phyloP scores from a whole-genome alignment of 1,140 invertebrate genomes.

The Stegodyphus mimosarum region DNA sequence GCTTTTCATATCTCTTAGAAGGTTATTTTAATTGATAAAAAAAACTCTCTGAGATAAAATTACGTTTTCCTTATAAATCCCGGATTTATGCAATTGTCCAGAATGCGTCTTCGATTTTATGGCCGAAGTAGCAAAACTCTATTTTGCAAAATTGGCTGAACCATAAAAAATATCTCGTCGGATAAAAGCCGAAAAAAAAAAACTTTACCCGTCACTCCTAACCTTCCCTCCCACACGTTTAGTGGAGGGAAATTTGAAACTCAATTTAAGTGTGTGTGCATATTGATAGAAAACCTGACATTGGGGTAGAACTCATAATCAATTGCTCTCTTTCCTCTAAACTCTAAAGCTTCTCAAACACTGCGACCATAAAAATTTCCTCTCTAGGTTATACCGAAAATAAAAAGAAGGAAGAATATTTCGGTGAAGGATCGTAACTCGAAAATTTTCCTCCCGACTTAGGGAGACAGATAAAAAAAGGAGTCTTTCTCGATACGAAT shows the following conservation, averaged over 20 bases:
- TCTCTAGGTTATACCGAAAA: not conserved
- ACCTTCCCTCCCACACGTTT: too few relatives aligned
- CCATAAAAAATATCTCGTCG: too few relatives aligned
- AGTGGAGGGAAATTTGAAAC: conserved; percentile 23
- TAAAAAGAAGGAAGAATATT: conserved; percentile 27
- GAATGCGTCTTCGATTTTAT: too few relatives aligned
- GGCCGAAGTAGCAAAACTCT: too few relatives aligned
- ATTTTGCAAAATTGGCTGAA: too few relatives aligned
- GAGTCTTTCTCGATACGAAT: conserved; percentile 7
- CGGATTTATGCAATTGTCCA: too few relatives aligned
- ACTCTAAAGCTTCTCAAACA: conserved; percentile 31
- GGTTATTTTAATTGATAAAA: too few relatives aligned
- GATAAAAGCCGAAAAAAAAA: too few relatives aligned
- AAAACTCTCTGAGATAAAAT: too few relatives aligned
- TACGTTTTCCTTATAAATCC: too few relatives aligned
- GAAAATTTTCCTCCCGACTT: conserved; percentile 15
- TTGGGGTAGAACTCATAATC: conserved; percentile 15
- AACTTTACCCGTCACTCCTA: too few relatives aligned
- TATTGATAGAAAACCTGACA: conserved; percentile 18
- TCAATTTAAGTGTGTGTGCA: conserved; percentile 39
- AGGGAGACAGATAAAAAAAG: not conserved
- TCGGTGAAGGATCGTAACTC: conserved; percentile 30
- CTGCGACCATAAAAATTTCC: conserved; percentile 35
- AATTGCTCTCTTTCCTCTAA: conserved; percentile 41
- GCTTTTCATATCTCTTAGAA: too few relatives aligned